Percentiles rank a stretch among this genome's conserved stretches.
Evolutionary conservation across 1,140 invertebrate genomes (phyloP).

Genomic region (Achatina immaculata): DNA sequence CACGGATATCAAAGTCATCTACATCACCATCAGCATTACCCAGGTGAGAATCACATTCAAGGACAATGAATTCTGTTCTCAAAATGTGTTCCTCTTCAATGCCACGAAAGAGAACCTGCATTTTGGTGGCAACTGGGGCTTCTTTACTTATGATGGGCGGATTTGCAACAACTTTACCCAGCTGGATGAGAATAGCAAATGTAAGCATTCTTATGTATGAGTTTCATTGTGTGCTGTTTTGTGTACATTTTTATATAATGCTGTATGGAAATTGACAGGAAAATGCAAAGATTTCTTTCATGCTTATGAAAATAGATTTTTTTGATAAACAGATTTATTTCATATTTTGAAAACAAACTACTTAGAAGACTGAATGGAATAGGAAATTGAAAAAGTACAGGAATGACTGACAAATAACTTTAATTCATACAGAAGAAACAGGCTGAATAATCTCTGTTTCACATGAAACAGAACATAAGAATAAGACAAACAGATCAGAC

Average conservation of each 20-base stretch:
- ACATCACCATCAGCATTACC: constrained; percentile 30
- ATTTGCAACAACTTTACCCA: background rate
- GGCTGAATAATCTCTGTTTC: too few species aligned
- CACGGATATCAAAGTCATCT: constrained; percentile 1
- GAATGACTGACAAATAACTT: too few species aligned
- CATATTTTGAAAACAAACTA: too few species aligned
- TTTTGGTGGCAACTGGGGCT: background rate
- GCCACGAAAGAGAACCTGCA: background rate
- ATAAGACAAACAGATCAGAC: too few species aligned
- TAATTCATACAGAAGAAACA: too few species aligned
- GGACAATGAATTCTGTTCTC: constrained; percentile 25
- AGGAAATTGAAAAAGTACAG: too few species aligned
- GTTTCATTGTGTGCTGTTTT: background rate
- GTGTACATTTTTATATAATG: background rate
- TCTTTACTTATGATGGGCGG: background rate
- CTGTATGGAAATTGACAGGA: too few species aligned
- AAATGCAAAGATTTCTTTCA: too few species aligned
- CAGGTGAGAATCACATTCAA: background rate
- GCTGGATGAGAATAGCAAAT: background rate
- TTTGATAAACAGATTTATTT: too few species aligned
- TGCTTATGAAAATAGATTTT: too few species aligned
- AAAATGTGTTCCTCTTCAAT: constrained; percentile 27
- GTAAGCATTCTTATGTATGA: background rate
- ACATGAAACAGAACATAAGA: too few species aligned
- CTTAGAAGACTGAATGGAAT: too few species aligned